Percentiles rank a stretch among this genome's conserved stretches.
These are phyloP conservation scores for Alauda arvensis DNA, from an alignment of 2,797 vertebrate species.

Conservation along the genomic window DNA sequence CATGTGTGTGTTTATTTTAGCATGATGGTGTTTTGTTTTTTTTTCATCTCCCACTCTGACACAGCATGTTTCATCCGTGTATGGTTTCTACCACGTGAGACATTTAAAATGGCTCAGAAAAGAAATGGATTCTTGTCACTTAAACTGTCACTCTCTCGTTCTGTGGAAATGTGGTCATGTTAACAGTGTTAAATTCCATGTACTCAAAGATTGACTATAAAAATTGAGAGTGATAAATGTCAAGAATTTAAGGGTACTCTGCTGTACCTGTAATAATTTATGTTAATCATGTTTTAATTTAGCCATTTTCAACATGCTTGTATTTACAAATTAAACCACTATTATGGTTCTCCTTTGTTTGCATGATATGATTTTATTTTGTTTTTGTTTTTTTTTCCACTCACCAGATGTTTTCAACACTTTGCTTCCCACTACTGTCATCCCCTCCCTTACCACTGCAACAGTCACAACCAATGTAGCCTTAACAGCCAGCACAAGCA, in stretches of 20 bases:
- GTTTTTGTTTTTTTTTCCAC: conserved; percentile 80
- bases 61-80: conserved; percentile 75
- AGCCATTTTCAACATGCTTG: conserved; percentile 66
- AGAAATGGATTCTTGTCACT: conserved; percentile 76
- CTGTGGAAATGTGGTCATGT: conserved; percentile 35
- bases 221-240: conserved; percentile 65
- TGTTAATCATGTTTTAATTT: conserved; percentile 71
- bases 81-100: conserved; percentile 65
- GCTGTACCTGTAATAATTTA: conserved; percentile 64
- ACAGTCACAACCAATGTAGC: conserved; percentile 89
- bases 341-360: conserved; percentile 76
- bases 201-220: conserved; percentile 28
- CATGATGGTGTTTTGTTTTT: conserved; percentile 59
- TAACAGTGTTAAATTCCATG: conserved; percentile 37
- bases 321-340: conserved; percentile 75
- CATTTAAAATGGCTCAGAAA: conserved; percentile 70
- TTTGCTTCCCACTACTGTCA: conserved; percentile 92
- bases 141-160: conserved; percentile 70
- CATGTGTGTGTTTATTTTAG: conserved; percentile 72
- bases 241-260: conserved; percentile 45
- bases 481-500: conserved; percentile 88
- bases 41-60: conserved; percentile 69
- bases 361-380: conserved; percentile 84
- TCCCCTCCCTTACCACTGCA: conserved; percentile 90
- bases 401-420: conserved; percentile 93